Evolutionary conservation across 2,888 invertebrate species (phyloP), one percentile per base, ranked within the genome.

Genomic region (Papilio elwesi): DNA sequence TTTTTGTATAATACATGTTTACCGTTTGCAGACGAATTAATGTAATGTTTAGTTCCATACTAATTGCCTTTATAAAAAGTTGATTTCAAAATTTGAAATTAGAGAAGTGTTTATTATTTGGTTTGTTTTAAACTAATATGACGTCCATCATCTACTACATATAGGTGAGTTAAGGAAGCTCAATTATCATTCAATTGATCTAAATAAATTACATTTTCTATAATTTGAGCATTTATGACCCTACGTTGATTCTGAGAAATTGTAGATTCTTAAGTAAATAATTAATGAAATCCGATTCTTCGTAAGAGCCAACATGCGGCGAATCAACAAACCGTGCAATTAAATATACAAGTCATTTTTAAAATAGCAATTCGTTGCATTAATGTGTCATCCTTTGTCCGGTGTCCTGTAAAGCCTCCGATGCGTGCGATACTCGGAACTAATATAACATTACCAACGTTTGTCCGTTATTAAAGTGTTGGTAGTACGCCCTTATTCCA

Each of bases 321-420:
- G 11, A 52, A 12, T 10, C 38, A 51, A 51, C 26, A 51, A 26
- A 65, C 65, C 65, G 36, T 59, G 51, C 49, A 65, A 66, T 69
- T 73, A 77, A 78, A 77, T 74, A 75, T 74, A 16, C 79, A 59
- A 55, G 36, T 15, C 79, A 81, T 77, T 71, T 77, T 79, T 77
- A 76, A 76, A 70, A 51, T 63, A 74, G 73, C 68, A 11, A 38
- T 74, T 59, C 49, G 13, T 57, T 72, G 73, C 51, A 51, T 47
- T 69, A 66, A 80, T 80, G 81, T 82, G 80, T 81, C 84, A 85
- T 82, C 79, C 81, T 81, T 78, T 83, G 82, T 83, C 65, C 74
- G 66, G 65, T 76, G 82, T 77, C 86, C 85, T 84, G 78, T 74
- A 80, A 83, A 77, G 65, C 75, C 81, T 77, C 49, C 76, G 77